Conservation (phyloP, 35 echinoderm and acorn worm species). For the Ptychodera flava region DNA sequence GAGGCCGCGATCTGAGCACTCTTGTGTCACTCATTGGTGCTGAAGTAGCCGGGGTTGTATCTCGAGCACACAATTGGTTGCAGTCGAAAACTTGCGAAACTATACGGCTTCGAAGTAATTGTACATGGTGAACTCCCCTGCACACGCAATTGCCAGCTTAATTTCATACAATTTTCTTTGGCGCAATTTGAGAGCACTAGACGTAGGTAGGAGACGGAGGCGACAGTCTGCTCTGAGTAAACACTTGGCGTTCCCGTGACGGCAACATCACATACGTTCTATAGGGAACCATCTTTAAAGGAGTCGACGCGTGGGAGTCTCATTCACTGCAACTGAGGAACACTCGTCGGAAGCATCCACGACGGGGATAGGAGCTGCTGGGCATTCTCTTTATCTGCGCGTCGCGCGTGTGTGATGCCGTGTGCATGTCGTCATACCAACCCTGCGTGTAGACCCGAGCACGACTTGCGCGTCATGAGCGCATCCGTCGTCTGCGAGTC, state of each 20-base stretch:
- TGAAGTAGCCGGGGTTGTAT: no score
- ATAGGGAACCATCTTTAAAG: background rate
- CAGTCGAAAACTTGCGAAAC: no score
- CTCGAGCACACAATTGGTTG: no score
- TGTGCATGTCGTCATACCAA: no score
- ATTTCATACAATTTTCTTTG: background rate
- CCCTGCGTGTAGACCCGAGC: no score
- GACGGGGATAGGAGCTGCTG: no score
- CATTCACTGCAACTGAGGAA: background rate
- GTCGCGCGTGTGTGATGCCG: no score
- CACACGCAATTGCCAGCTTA: background rate
- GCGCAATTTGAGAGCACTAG: background rate
- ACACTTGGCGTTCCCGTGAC: background rate
- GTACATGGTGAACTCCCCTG: background rate
- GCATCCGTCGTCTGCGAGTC: background rate
- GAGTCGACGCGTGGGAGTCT: background rate
- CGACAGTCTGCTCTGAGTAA: background rate
- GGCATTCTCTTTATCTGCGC: no score
- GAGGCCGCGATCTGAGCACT: no score
- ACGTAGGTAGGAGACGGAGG: background rate
- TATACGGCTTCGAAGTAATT: background rate
- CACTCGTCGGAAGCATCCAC: background rate
- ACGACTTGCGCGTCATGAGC: no score
- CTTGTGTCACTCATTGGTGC: no score
- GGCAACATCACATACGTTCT: background rate